Evolutionary conservation across 2,797 vertebrate species (phyloP).

Genomic region (Nyctalus aviator): DNA sequence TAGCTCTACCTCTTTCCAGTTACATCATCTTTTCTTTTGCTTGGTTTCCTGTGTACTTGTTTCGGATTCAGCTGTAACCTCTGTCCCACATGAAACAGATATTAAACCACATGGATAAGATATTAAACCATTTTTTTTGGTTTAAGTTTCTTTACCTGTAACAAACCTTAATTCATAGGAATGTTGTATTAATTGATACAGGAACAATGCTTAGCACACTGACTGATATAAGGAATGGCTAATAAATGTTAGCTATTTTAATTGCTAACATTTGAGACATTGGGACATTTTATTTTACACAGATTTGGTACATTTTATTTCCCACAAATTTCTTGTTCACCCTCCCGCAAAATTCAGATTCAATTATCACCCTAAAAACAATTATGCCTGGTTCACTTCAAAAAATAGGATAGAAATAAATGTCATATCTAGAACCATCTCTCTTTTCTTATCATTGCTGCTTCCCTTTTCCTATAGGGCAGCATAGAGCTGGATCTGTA

Average conservation of each 20-base stretch:
- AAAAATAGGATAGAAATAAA: constrained; percentile 29
- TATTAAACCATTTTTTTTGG: not conserved
- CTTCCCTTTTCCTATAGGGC: not conserved
- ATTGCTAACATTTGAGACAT: not conserved
- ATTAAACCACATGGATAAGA: not conserved
- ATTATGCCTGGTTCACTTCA: not conserved
- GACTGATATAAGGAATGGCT: not conserved
- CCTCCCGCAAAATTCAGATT: not conserved
- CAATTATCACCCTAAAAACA: not conserved
- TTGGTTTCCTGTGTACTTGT: no score
- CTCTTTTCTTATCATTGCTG: not conserved
- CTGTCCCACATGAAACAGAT: no score
- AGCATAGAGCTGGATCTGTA: not conserved
- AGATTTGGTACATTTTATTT: not conserved
- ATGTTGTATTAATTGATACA: not conserved
- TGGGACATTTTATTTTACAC: not conserved
- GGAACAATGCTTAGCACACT: not conserved
- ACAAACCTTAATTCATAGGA: constrained; percentile 25
- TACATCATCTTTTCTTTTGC: not conserved
- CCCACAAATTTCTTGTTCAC: not conserved
- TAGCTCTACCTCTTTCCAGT: not conserved
- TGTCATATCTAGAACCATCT: not conserved
- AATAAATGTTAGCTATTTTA: not conserved
- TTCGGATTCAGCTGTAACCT: no score
- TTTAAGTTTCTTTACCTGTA: constrained; percentile 2